Evolutionary conservation across 2,888 invertebrate species (phyloP), one percentile per base, ranked within the genome.

Genomic region (Pandemis corylana): DNA sequence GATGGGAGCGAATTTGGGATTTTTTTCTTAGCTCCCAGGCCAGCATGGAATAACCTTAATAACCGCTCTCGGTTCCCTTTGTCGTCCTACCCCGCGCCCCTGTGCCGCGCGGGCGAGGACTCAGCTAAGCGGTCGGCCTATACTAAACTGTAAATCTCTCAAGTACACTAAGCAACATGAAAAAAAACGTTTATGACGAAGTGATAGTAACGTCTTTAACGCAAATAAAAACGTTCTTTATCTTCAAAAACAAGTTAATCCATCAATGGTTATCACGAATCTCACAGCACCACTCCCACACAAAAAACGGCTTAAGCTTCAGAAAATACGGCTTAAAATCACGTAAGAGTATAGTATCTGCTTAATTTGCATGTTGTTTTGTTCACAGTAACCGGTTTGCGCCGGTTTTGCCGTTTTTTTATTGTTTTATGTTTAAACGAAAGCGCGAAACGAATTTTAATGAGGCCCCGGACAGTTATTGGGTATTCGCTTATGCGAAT

Each of bases 161-260:
- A 36, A 36, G 28, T 15, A 61, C 49, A 36, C 46, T 42, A 53
- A 63, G 41, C n/a, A 44, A 15, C 12, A 7, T 20, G 72, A 72
- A 67, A 66, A 67, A 5, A 42, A 5, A 0, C 41, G 28, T 49
- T 49, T 59, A 44, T 36, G 7, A 51, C 46, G n/a, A 7, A n/a
- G 20, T 36, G 63, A 72, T 72, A 72, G 64, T n/a, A 28, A 71
- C 49, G 51, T 59, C 64, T 73, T 67, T 53, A 56, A 59, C 59
- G 65, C 59, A 42, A 69, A 69, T 69, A 65, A 69, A 69, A 49
- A 42, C 53, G 44, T 36, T n/a, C 49, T 12, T 68, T 73, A 65
- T 69, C 73, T 59, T 73, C 49, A 49, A 73, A 73, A 69, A 73
- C 73, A 73, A 59, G 59, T 69, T 65, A 64, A 69, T 73, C 73